These are phyloP conservation scores for Delia radicum DNA, from an alignment of 1,140 invertebrate species.

Conservation along the genomic window DNA sequence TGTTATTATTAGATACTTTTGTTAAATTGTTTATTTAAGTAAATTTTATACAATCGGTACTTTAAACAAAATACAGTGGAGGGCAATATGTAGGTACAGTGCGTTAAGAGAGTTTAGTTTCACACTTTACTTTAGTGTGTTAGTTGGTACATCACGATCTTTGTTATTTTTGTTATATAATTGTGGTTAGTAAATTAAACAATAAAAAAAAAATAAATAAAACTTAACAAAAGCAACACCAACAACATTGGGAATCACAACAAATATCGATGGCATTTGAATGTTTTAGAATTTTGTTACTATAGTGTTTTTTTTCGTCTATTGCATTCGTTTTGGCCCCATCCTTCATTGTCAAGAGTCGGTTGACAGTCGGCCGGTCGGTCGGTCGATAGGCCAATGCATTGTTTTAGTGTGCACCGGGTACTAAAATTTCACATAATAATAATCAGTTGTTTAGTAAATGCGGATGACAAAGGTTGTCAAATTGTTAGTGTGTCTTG, in stretches of 20 bases:
- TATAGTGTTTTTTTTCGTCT: neutral
- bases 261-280: neutral
- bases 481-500: neutral
- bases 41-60: too few species aligned
- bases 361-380: neutral
- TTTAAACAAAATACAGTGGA: too few species aligned
- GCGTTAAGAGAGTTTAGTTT: neutral
- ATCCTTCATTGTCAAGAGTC: neutral
- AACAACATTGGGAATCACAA: neutral
- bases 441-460: neutral
- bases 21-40: too few species aligned
- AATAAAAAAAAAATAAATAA: neutral
- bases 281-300: neutral
- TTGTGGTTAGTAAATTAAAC: neutral
- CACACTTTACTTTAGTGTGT: too few species aligned
- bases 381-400: too few species aligned
- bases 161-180: too few species aligned
- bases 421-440: neutral
- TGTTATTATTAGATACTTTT: too few species aligned
- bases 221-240: neutral
- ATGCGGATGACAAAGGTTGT: neutral
- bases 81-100: too few species aligned
- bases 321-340: neutral
- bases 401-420: neutral
- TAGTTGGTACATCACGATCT: neutral